Base-by-base conservation (phyloP, 1,140 invertebrate species). In the Rhyzopertha dominica region DNA sequence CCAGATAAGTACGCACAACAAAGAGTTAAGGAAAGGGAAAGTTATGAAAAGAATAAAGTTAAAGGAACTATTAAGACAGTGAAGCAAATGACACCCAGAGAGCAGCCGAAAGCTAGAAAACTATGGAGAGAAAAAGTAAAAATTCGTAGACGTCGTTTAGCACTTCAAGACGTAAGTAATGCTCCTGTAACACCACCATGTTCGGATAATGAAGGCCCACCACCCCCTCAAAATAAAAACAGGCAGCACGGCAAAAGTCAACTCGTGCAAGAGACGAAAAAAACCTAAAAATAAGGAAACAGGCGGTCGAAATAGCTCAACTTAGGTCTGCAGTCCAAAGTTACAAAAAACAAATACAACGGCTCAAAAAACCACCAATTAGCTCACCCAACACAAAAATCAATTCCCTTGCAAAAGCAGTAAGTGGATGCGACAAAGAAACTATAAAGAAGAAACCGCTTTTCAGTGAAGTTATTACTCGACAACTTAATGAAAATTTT, bases 21-120 rank as follows among this genome's bases (percentile, higher is more conserved):
- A 49, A 51, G 51, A 44, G 29, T 35, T 22, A 51, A 47, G 23
- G 44, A 47, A 43, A 47, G 16, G 28, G 29, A 44, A 34, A 44
- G 46, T 36, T 49, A 48, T 41, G 12, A 26, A 37, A 51, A 45
- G 19, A 54, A 53, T 34, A 53, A 53, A 39, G 46, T 24, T 14
- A 52, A 43, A 49, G 45, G 49, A 48, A 5, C 25, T 14, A 52
- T 48, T 29, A 52, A 52, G 28, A 35, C 42, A 16, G 46, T 49
- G 10, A 20, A 45, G 0, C 29, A 49, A 41, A 53, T 53, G 47
- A 49, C 47, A 7, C 47, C 47, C 13, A 49, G 47, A 49, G 47
- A 49, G n/a, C 26, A 48, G 14, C 25, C 38, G 19, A 31, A 43
- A 17, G 29, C 46, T 31, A 48, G 29, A 43, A 43, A 43, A 31